Evolutionary conservation across 2,113 vertebrate genomes (phyloP), one percentile per base, ranked within the genome.

Genomic region (Tonatia bakeri): DNA sequence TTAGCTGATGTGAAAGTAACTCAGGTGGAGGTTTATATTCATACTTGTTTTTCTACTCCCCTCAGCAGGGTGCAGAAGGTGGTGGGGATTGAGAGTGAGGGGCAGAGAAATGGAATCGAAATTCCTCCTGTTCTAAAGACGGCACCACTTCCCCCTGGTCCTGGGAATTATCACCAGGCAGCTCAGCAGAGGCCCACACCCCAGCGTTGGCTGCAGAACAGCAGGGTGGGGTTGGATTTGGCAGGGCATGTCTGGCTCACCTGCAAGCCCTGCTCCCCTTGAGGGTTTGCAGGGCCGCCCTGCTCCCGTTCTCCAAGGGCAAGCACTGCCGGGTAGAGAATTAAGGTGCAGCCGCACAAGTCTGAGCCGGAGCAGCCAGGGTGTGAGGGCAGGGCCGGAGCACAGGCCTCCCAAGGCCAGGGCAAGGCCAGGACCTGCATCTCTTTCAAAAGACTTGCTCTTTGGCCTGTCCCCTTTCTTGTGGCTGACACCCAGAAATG

Each of bases 1-100:
- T 95, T 93, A 69, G 54, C 80, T 84, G 22, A 12, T 89, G 70
- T 88, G 89, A 97, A 98, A 97, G 38, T 45, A 65, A 87, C 56
- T 67, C 59, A 56, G 59, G 26, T 40, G 91, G 92, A 80, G 95
- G 52, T 13, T 14, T 38, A 0, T 19, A 83, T 45, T 83, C 76
- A 0, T 9, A 24, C 56, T 31, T 93, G 50, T 94, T 95, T 94
- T 73, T 93, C 33, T 16, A 15, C 38, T 28, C 4, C 59, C 43
- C 70, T 79, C 26, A 19, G 33, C 11, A 6, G 36, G 22, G 20
- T 91, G 33, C 10, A 90, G 93, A 87, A 61, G 83, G 64, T 47
- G 26, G 67, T 1, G 17, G 54, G 12, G 22, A 4, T 1, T 17
- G 72, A 64, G n/a, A 50, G 69, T 4, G 15, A 4, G 14, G 40